Base-by-base conservation (phyloP, 1,140 invertebrate genomes). In the Lepidotrigona ventralis region DNA sequence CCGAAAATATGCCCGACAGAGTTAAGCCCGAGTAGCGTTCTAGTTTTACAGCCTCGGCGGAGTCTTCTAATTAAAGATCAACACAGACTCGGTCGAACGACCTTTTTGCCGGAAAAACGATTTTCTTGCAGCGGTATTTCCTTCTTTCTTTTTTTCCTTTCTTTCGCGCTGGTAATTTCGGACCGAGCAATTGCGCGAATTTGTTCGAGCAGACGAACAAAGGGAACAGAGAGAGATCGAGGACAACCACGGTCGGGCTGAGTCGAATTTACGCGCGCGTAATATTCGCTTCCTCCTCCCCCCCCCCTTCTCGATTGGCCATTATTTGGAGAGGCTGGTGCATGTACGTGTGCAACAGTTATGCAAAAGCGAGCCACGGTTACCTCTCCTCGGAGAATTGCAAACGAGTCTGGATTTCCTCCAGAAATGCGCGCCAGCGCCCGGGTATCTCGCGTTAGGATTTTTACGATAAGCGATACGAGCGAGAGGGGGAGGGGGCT, bases 341-440 rank as follows among this genome's bases (percentile, higher is more conserved):
- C 70, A 64, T 58, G 46, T 51, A 64, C 23, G 66, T n/a, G 33
- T 56, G 64, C 85, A 87, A 72, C 81, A 75, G 81, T 88, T 88
- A 88, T 82, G 86, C 78, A 81, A 85, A 85, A 58, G 26, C 53
- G 33, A 46, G 60, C 51, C 15, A 26, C 60, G 66, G 75, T 21
- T 73, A 26, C 72, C 70, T 58, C 71, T 60, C 74, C 58, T 66
- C 23, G 64, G 72, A 29, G 63, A 88, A 85, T 53, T 29, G 75
- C 83, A 81, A 81, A 84, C 82, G 82, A 85, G 69, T 23, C 74
- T 75, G 79, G 86, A 88, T 88, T 87, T 88, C 60, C 86, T 68
- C 54, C 58, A 23, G 58, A 64, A 39, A 64, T 70, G 53, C 56
- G 53, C 19, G 26, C 39, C 1, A 14, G 29, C 39, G 33, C 6